A percentile compares a stretch with the other conserved stretches of the same genome.
These are phyloP conservation scores for Anseranas semipalmata DNA, from an alignment of 2,113 vertebrate species.

Conservation along the genomic window DNA sequence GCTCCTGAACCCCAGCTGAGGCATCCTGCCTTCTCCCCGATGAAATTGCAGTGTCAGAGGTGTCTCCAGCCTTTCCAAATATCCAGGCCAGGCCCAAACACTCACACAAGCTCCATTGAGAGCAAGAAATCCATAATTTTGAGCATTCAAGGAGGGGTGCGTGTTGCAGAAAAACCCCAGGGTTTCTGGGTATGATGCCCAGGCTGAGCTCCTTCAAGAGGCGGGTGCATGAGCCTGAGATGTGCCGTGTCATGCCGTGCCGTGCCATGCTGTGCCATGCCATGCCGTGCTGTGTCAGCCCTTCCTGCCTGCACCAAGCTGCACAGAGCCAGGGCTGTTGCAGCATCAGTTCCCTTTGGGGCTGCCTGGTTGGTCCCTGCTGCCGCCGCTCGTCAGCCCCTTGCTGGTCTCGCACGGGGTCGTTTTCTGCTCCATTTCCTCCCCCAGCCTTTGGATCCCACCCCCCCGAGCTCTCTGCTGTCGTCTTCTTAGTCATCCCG, in stretches of 20 bases:
- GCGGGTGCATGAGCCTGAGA: neutral
- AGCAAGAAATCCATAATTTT: neutral
- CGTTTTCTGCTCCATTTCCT: conserved; percentile 76
- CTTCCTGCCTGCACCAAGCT: neutral
- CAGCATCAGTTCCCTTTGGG: neutral
- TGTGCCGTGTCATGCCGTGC: neutral
- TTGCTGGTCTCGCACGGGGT: neutral
- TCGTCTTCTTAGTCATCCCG: conserved; percentile 37
- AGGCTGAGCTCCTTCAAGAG: neutral
- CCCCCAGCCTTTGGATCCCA: conserved; percentile 25
- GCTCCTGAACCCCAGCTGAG: neutral
- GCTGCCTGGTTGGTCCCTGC: neutral
- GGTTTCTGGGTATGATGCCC: neutral
- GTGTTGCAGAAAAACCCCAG: fast-evolving
- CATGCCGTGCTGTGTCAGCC: neutral
- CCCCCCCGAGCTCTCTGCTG: conserved; percentile 37
- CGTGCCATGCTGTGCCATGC: neutral
- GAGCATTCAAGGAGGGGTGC: fast-evolving
- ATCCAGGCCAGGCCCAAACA: neutral
- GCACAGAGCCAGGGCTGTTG: neutral
- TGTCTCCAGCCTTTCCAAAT: neutral
- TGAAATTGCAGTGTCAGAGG: fast-evolving
- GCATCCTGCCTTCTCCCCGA: neutral
- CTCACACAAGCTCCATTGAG: fast-evolving
- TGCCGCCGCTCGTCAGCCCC: neutral